Evolutionary conservation across 2,888 invertebrate species (phyloP).

Genomic region (Nephrotoma guestfalica): DNA sequence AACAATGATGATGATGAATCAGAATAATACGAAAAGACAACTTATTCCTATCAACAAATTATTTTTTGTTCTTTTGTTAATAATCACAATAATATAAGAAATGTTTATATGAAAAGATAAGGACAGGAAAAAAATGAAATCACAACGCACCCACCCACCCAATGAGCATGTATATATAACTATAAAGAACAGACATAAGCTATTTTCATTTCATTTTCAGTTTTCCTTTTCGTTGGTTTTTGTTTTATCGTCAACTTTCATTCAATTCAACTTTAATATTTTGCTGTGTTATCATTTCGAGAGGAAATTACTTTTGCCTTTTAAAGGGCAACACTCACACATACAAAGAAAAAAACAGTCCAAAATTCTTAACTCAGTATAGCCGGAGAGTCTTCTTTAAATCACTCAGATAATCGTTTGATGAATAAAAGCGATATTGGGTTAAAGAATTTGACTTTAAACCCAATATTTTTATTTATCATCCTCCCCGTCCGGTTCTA

Average conservation of each 20-base stretch:
- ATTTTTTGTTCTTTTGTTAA: background rate
- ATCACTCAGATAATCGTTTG: background rate
- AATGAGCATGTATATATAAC: background rate
- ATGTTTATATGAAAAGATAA: background rate
- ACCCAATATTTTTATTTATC: background rate
- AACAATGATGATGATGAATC: background rate
- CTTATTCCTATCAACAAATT: background rate
- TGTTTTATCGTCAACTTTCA: background rate
- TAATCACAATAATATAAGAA: background rate
- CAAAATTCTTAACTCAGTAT: background rate
- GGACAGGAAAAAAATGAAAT: background rate
- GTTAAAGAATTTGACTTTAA: background rate
- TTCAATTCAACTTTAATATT: background rate
- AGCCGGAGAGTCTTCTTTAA: background rate
- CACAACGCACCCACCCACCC: background rate
- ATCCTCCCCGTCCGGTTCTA: background rate
- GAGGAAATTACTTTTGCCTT: background rate
- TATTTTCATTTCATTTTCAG: background rate
- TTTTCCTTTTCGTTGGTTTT: background rate
- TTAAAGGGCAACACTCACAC: background rate
- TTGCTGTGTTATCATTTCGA: background rate
- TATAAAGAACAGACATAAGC: background rate
- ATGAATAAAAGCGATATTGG: background rate
- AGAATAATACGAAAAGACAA: background rate
- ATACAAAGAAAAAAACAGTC: background rate